Evolutionary conservation across 2,113 vertebrate species (phyloP), one percentile per base, ranked within the genome.

Genomic region (Scophthalmus maximus): DNA sequence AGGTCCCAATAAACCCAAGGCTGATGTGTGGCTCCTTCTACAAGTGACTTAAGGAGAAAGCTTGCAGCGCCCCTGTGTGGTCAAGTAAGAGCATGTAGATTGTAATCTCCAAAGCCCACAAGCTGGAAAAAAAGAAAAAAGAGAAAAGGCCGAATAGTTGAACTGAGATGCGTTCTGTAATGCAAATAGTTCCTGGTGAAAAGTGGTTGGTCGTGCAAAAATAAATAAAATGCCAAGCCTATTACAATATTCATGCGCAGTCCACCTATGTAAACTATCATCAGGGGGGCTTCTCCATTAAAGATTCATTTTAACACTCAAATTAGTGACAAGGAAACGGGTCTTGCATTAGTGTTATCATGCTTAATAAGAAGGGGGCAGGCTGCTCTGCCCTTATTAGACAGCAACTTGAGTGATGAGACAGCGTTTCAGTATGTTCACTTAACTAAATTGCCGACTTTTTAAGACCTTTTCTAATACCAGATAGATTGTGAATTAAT

Each of bases 101-200:
- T 46, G 81, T 8, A 2, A 97, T 84, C 83, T 96, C 95, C 62
- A 93, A 90, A 70, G 44, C 71, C 95, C 95, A 96, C 50, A 52
- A 3, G n/a, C n/a, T n/a, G 18, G n/a, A 10, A 23, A 20, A 49
- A 23, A 26, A 11, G 3, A 42, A n/a, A n/a, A n/a, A n/a, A n/a
- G n/a, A n/a, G n/a, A n/a, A n/a, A 34, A 6, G 32, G 32, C 32
- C 32, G 9, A 9, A 34, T 5, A 6, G 11, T 18, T 34, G 5
- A 29, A 3, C 17, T 17, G 12, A 64, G 30, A 65, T 30, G 29
- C 3, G 20, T 5, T n/a, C 1, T 0, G 12, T 3, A 15, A 65
- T 78, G 74, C 74, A 18, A 82, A 84, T 63, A 2, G 15, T 34
- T 46, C 0, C 5, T 2, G 0, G 25, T 3, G 1, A 8, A 62